Evolutionary conservation across 2,113 vertebrate species (phyloP), one percentile per base, ranked within the genome.

Genomic region (Tragelaphus buxtoni): DNA sequence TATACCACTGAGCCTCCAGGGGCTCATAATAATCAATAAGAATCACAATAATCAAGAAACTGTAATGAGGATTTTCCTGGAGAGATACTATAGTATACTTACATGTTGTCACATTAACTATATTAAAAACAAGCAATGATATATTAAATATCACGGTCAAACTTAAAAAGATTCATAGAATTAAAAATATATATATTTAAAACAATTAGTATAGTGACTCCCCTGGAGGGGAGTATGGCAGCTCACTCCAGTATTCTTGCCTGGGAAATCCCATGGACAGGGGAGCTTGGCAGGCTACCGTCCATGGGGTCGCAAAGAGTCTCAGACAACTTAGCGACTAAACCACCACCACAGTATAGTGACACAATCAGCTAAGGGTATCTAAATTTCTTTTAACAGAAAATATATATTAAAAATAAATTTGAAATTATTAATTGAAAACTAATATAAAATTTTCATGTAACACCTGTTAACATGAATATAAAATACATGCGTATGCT

Each of bases 321-420:
- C n/a, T n/a, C n/a, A n/a, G n/a, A n/a, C n/a, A n/a, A 11, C 2
- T 35, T 69, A 69, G 17, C 0, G 1, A 69, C n/a, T 69, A 35
- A 69, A 69, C 17, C n/a, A 69, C n/a, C n/a, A 35, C 32, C 17
- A 22, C 1, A 42, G 4, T 20, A 32, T 28, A 63, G 28, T 84
- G 5, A 55, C 14, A 5, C 10, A 42, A 53, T 30, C 30, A 61
- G 14, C 45, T 42, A 51, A 0, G 28, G 1, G 11, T 58, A 72
- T 39, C 88, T 60, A 60, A 89, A 51, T 76, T 39, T 51, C 39
- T 61, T 61, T 74, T 60, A n/a, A 53, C 5, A 28, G 9, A 56
- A 24, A 47, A n/a, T 20, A 72, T 14, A 72, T n/a, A 45, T n/a
- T 56, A 45, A n/a, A n/a, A 56, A 47, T 65, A 81, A 53, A 72